A percentile compares a stretch with the other conserved stretches of the same genome.
phyloP scores from a whole-genome alignment of 2,113 vertebrate genomes.

The Capra hircus region DNA sequence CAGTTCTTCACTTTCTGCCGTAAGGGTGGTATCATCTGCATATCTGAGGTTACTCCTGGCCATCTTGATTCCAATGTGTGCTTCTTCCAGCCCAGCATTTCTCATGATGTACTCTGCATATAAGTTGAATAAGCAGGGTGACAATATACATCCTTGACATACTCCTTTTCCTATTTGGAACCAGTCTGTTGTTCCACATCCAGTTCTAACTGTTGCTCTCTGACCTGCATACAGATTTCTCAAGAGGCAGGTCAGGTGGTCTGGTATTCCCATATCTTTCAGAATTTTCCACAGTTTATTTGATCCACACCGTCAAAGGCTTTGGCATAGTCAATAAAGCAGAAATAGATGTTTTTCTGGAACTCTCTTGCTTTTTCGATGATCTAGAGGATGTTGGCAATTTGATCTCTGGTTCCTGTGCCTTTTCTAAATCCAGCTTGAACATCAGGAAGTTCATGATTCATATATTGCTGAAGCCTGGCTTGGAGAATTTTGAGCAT shows the following conservation, averaged over 20 bases:
- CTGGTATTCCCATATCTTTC: not conserved
- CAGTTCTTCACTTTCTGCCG: not conserved
- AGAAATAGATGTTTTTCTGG: not conserved
- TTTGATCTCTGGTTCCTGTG: not conserved
- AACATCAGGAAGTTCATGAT: accelerated
- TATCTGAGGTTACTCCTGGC: not conserved
- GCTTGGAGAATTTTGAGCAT: not conserved
- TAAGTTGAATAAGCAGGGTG: not conserved
- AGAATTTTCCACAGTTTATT: not conserved
- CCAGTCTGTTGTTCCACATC: not conserved
- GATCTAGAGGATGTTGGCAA: not conserved
- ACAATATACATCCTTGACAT: not conserved
- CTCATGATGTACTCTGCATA: not conserved
- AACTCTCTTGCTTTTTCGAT: not conserved
- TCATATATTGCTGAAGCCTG: not conserved
- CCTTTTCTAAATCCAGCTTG: not conserved
- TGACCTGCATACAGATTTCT: not conserved
- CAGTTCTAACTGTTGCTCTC: not conserved
- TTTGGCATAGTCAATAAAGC: not conserved
- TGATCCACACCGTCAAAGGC: not conserved
- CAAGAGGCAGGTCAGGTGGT: not conserved
- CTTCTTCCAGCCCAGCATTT: not conserved
- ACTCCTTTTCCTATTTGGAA: not conserved
- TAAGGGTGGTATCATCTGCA: not conserved
- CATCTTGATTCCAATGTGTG: not conserved